Base-by-base conservation (phyloP, 2,888 invertebrate genomes). In the Endomychus coccineus region DNA sequence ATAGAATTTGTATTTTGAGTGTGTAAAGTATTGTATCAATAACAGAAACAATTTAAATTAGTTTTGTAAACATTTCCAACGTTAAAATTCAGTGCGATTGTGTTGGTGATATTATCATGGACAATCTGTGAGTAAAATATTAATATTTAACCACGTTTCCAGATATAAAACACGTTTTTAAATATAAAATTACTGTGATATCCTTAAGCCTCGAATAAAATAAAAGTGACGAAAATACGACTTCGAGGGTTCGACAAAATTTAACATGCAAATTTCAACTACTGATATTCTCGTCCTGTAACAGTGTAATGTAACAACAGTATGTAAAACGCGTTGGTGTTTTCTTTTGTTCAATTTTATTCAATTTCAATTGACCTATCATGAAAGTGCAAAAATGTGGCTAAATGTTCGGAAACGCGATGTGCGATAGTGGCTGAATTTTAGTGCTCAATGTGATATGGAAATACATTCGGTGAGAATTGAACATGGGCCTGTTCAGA, bases 381-480 rank as follows among this genome's bases (percentile, higher is more conserved):
- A n/a, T n/a, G 21, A 7, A n/a, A 19, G n/a, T 19, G n/a, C 6
- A 19, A 19, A 19, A 19, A 19, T 19, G 21, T 19, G 21, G 21
- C 21, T 19, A n/a, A 19, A 19, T 19, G 6, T 19, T 6, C 21
- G 21, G n/a, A 7, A 19, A 19, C n/a, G 21, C 6, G n/a, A n/a
- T 19, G n/a, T n/a, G n/a, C n/a, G n/a, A n/a, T n/a, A n/a, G n/a
- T n/a, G n/a, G n/a, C n/a, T n/a, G n/a, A n/a, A n/a, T n/a, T n/a
- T n/a, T n/a, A n/a, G n/a, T n/a, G n/a, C n/a, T n/a, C n/a, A n/a
- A n/a, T 56, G 52, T 56, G 58, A 25, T 58, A 67, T 67, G 67
- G 67, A 67, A 67, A 64, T 66, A 53, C 66, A 64, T 52, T 62
- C 65, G 51, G 61, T 66, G 54, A 59, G 67, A 56, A 63, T 66